Percentiles rank a stretch among this genome's conserved stretches.
phyloP scores from a whole-genome alignment of 2,113 vertebrate species.

The Mustelus asterias region DNA sequence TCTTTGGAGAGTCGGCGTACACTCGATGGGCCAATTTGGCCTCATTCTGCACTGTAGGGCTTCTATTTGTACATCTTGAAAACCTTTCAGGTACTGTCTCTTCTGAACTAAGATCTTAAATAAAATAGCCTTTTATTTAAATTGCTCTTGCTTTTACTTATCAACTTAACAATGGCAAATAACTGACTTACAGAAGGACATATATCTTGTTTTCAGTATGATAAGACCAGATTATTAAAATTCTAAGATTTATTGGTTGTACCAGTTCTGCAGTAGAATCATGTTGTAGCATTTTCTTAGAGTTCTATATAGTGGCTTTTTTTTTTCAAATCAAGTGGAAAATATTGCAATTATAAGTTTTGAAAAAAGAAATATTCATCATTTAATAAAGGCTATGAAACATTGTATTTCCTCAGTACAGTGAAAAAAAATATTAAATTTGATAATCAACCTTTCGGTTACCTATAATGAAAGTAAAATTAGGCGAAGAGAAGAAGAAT shows the following conservation, averaged over 20 bases:
- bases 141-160: neutral
- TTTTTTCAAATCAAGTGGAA: neutral
- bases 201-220: neutral
- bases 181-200: neutral
- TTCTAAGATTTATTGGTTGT: neutral
- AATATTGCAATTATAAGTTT: neutral
- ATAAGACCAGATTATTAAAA: neutral
- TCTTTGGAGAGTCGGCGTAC: too few relatives aligned
- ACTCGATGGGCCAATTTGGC: too few relatives aligned
- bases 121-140: neutral
- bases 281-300: neutral
- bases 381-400: neutral
- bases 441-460: neutral
- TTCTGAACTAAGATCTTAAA: neutral
- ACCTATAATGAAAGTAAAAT: neutral
- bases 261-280: neutral
- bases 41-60: too few relatives aligned
- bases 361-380: neutral
- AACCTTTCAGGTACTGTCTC: neutral
- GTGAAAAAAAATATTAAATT: neutral
- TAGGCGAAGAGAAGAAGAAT: too few relatives aligned
- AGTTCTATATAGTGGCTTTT: neutral
- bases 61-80: neutral
- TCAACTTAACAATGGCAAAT: neutral
- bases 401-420: neutral